Evolutionary conservation across 2,113 vertebrate genomes (phyloP).

Genomic region (Mesoclemmys tuberculata): DNA sequence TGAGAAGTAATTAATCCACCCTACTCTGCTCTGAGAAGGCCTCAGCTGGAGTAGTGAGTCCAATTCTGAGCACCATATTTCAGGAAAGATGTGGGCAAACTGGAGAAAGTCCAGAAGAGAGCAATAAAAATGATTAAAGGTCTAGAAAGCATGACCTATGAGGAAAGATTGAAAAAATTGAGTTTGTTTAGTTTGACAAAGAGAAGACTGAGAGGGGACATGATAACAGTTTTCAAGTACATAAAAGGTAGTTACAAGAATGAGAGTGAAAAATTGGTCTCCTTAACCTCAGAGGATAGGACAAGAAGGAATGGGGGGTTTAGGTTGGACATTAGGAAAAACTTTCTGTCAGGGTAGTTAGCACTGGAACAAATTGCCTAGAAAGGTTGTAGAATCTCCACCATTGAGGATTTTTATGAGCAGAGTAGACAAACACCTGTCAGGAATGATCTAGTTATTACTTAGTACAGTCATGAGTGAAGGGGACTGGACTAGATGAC

Average conservation of each 20-base stretch:
- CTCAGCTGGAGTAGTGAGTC: background rate
- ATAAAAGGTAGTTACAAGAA: background rate
- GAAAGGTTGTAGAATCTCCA: background rate
- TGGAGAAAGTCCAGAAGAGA: background rate
- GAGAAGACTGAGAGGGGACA: background rate
- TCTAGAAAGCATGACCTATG: background rate
- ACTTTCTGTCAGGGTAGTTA: background rate
- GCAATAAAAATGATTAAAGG: background rate
- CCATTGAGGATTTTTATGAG: background rate
- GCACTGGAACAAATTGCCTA: background rate
- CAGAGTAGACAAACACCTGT: background rate
- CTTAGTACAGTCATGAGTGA: background rate
- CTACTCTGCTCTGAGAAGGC: background rate
- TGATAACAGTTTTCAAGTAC: background rate
- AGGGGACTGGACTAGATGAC: background rate
- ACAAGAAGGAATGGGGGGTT: background rate
- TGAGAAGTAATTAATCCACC: background rate
- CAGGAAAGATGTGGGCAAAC: background rate
- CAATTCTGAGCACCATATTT: background rate
- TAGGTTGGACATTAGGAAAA: background rate
- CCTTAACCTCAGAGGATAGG: background rate
- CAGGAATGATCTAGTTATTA: background rate
- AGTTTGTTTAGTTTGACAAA: background rate
- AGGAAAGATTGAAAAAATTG: background rate
- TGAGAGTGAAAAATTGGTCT: background rate